These are phyloP conservation scores for Leucoma salicis DNA, from an alignment of 2,888 invertebrate genomes.

Conservation along the genomic window DNA sequence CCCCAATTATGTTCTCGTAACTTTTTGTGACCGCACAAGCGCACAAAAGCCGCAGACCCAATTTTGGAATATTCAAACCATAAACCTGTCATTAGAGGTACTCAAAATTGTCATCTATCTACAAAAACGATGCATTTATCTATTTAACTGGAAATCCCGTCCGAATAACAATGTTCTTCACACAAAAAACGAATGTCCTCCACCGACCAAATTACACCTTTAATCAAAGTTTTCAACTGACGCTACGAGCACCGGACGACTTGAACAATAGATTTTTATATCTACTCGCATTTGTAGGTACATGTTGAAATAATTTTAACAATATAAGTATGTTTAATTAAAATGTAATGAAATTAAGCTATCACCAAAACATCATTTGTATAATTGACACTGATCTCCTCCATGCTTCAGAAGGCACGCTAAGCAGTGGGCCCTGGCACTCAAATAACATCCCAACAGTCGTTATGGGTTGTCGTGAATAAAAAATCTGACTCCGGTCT, in stretches of 20 bases:
- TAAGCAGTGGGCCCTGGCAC: too few species aligned
- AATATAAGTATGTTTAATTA: too few species aligned
- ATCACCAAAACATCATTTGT: too few species aligned
- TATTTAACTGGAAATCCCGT: constrained; percentile 54
- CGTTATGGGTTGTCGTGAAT: too few species aligned
- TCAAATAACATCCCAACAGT: too few species aligned
- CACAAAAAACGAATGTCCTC: constrained; percentile 47
- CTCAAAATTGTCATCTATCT: constrained; percentile 57
- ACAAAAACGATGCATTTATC: constrained; percentile 51
- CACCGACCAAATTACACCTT: constrained; percentile 56
- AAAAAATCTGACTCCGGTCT: too few species aligned
- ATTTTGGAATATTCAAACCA: constrained; percentile 20
- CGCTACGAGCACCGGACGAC: constrained; percentile 31
- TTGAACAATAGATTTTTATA: too few species aligned
- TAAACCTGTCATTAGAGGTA: constrained; percentile 42
- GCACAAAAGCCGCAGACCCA: constrained; percentile 4
- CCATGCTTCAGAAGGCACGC: too few species aligned
- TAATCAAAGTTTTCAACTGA: constrained; percentile 23
- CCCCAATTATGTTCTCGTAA: background rate
- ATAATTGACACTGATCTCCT: too few species aligned
- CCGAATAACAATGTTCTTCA: constrained; percentile 45
- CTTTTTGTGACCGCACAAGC: constrained; percentile 18
- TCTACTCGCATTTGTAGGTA: too few species aligned
- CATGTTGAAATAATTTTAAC: too few species aligned
- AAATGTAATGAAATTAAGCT: too few species aligned